phyloP scores from a whole-genome alignment of 2,888 invertebrate species.

The Campoplex nolae region DNA sequence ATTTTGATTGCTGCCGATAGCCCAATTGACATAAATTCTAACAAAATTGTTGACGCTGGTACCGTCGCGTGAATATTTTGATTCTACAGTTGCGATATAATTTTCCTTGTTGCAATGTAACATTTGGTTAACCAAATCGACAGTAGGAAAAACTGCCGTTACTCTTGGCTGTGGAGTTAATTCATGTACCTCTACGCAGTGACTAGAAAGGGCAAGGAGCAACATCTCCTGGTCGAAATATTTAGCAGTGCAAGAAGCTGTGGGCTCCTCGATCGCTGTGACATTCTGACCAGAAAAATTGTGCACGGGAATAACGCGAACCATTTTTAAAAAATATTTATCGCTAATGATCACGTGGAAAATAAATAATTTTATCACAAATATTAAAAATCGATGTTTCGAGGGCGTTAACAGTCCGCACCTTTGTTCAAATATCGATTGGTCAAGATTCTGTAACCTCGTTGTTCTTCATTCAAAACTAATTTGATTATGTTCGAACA shows the following conservation, averaged over 20 bases:
- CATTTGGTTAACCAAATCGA: conserved; percentile 89
- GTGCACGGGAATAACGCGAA: conserved; percentile 89
- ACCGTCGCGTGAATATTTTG: conserved; percentile 84
- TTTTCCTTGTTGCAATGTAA: conserved; percentile 90
- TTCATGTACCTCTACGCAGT: conserved; percentile 87
- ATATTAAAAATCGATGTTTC: conserved; percentile 27
- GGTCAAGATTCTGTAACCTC: conserved; percentile 5
- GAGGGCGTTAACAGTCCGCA: conserved; percentile 39
- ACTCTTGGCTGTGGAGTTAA: conserved; percentile 84
- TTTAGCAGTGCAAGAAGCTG: conserved; percentile 88
- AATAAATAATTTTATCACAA: conserved; percentile 43
- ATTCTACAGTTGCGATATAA: conserved; percentile 89
- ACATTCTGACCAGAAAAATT: conserved; percentile 89
- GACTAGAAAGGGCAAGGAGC: conserved; percentile 87
- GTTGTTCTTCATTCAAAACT: background rate
- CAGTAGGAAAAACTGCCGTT: conserved; percentile 89
- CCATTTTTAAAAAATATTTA: conserved; percentile 85
- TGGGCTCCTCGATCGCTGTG: conserved; percentile 88
- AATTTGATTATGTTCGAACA: background rate
- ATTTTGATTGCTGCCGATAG: conserved; percentile 84
- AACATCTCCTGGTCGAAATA: conserved; percentile 85
- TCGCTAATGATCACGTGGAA: background rate
- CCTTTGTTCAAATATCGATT: conserved; percentile 28
- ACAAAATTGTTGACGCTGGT: conserved; percentile 85
- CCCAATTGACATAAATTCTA: conserved; percentile 92